Evolutionary conservation across 2,797 vertebrate species (phyloP), one percentile per base, ranked within the genome.

Genomic region (Harpagifer antarcticus): DNA sequence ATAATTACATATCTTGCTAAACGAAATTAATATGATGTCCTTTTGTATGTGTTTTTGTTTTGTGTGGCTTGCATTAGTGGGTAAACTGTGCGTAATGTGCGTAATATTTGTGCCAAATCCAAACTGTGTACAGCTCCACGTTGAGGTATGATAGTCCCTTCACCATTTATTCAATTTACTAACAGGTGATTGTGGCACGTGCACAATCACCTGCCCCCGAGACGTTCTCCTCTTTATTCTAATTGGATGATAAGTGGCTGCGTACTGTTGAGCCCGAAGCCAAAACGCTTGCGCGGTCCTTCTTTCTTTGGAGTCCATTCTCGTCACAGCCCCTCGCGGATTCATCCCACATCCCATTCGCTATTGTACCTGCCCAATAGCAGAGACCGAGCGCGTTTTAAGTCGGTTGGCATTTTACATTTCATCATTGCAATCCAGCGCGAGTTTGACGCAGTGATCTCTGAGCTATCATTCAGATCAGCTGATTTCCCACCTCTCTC

Each of bases 211-310:
- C n/a, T n/a, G n/a, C 78, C 44, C 62, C 44, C 2, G 71, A 63
- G 74, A 85, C 85, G 62, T 75, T 77, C 87, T 66, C 72, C 85
- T 86, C 86, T 91, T 86, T 84, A 83, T 91, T 94, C 94, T 96
- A 97, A 97, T 97, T 97, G 96, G 95, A 94, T 94, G 95, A 95
- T 95, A 95, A 93, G 94, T 95, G 93, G 93, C 89, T 93, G 92
- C 91, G 91, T 90, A 85, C 83, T 70, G 86, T 77, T 69, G 77
- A 91, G 94, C 94, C 94, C 76, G 86, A 74, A 94, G 95, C 93
- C 92, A 91, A 94, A 92, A 87, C 85, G 96, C 93, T 86, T 92
- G 92, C 92, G 93, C 93, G 92, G 92, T 90, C 88, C 85, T 88
- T 86, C 27, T 86, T 88, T 86, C 65, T 85, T 69, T 67, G 59